phyloP scores from a whole-genome alignment of 2,888 invertebrate species.

The Diarsia brunnea region DNA sequence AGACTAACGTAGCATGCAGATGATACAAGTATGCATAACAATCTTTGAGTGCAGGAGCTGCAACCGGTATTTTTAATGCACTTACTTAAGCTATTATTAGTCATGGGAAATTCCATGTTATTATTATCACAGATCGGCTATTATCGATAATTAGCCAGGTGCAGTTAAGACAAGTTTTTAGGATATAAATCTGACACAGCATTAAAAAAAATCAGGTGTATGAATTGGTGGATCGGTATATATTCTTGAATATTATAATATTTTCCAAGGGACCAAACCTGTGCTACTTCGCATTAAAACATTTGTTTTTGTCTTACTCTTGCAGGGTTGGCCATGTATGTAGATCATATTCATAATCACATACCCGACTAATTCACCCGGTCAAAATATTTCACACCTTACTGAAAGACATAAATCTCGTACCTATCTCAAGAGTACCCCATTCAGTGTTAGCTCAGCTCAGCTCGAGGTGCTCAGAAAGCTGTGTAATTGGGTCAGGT shows the following conservation, averaged over 20 bases:
- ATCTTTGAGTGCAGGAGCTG: slow-evolving; percentile 17
- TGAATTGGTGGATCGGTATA: neutral
- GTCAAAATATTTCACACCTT: neutral
- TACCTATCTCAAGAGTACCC: slow-evolving; percentile 18
- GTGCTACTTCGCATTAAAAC: too few species aligned
- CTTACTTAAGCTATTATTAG: slow-evolving; percentile 29
- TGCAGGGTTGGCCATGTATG: neutral
- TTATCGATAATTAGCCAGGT: neutral
- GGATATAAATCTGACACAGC: neutral
- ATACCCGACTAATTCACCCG: neutral
- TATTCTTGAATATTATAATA: neutral
- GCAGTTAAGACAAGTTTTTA: slow-evolving; percentile 7
- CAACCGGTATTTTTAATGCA: slow-evolving; percentile 36
- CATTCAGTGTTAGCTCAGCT: slow-evolving; percentile 18
- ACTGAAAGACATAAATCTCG: slow-evolving; percentile 5
- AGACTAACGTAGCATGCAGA: slow-evolving; percentile 24
- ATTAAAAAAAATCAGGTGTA: neutral
- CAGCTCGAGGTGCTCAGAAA: slow-evolving; percentile 55
- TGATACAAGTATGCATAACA: slow-evolving; percentile 18
- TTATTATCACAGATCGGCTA: slow-evolving; percentile 11
- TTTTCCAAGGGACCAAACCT: neutral
- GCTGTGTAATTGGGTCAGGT: slow-evolving; percentile 75
- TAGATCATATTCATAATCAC: neutral
- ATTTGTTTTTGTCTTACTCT: too few species aligned
- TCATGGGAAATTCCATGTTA: slow-evolving; percentile 24